Evolutionary conservation across 2,797 vertebrate species (phyloP).

Genomic region (Parauchenoglanis punctatus): DNA sequence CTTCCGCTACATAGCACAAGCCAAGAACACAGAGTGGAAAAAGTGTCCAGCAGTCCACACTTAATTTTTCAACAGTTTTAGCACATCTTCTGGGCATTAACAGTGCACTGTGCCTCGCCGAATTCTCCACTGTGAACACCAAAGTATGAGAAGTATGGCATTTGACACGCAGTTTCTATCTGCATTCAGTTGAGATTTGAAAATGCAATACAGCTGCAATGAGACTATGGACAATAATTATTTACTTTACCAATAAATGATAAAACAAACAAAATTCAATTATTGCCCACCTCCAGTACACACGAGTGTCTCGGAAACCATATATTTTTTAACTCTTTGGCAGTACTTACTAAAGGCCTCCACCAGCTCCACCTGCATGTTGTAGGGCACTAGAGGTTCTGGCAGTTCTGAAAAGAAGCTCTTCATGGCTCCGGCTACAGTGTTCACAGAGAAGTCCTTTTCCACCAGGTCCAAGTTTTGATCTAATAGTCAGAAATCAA

Average conservation of each 20-base stretch:
- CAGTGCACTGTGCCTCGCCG: neutral
- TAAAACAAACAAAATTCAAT: neutral
- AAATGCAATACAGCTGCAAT: neutral
- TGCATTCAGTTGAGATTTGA: neutral
- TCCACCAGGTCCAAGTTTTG: conserved; percentile 87
- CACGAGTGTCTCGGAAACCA: neutral
- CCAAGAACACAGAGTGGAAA: neutral
- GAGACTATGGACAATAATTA: too few species aligned
- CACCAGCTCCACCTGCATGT: conserved; percentile 88
- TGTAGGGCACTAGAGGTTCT: conserved; percentile 90
- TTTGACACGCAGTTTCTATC: neutral
- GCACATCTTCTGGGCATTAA: neutral
- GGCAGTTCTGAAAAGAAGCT: conserved; percentile 95
- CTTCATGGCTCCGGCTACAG: conserved; percentile 93
- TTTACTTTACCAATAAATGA: neutral
- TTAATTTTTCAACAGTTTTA: neutral
- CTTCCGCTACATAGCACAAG: neutral
- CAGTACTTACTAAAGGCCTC: conserved; percentile 90
- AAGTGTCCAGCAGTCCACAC: neutral
- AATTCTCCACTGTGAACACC: neutral
- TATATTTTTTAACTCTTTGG: neutral
- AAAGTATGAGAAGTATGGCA: neutral
- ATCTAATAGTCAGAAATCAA: conserved; percentile 65
- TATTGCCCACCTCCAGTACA: neutral
- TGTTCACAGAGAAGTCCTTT: conserved; percentile 92